Conservation (phyloP, 1,140 invertebrate genomes). For the Drepana arcuata region DNA sequence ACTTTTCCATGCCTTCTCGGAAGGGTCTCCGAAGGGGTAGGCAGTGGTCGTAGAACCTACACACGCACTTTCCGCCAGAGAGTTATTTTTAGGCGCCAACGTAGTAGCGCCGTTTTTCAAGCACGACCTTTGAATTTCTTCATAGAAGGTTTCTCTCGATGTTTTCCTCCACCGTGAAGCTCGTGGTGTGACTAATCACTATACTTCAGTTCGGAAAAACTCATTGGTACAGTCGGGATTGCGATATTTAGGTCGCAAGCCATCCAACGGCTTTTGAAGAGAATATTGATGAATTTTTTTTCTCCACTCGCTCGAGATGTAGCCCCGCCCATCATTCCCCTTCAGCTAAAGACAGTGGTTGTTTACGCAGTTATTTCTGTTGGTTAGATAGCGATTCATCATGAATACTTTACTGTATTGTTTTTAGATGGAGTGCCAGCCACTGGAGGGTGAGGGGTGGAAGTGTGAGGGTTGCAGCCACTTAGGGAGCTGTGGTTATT, state of each 20-base stretch:
- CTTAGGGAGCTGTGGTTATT: no score
- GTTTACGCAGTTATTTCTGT: constrained; percentile 65
- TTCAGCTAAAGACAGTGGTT: constrained; percentile 43
- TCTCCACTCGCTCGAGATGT: constrained; percentile 17
- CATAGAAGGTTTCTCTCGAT: no score
- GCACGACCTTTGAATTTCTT: no score
- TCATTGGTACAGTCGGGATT: not conserved
- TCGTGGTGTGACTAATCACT: no score
- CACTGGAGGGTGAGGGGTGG: constrained; percentile 18
- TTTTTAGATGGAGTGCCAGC: constrained; percentile 59
- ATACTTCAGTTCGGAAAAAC: not conserved
- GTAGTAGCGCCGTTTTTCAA: not conserved
- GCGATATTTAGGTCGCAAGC: not conserved
- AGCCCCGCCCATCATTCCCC: constrained; percentile 22
- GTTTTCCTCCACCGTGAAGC: no score
- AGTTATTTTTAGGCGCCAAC: no score
- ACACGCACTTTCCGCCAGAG: no score
- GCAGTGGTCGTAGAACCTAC: no score
- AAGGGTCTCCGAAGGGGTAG: no score
- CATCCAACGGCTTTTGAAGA: not conserved
- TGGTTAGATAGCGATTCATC: constrained; percentile 66
- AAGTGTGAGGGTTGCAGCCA: no score
- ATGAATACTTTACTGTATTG: constrained; percentile 69
- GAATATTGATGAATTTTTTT: not conserved
- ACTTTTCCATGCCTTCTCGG: not conserved